Conservation (phyloP, 2,113 vertebrate genomes). For the Charadrius vociferus region DNA sequence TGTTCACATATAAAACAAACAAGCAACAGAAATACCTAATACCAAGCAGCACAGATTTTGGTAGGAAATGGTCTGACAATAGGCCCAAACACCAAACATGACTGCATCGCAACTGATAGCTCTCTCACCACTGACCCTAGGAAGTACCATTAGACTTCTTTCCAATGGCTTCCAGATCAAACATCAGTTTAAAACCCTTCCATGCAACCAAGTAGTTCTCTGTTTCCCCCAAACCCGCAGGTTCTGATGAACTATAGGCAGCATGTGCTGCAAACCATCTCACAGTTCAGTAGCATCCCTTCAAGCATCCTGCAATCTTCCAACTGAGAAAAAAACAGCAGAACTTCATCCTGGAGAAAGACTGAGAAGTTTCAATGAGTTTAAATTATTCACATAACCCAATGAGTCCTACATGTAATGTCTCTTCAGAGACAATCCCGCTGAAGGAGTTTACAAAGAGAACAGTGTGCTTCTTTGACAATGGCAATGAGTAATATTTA, state of each 20-base stretch:
- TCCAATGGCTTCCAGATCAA: not conserved
- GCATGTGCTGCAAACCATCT: not conserved
- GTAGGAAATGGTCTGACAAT: not conserved
- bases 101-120: not conserved
- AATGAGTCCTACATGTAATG: not conserved
- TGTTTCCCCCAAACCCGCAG: not conserved
- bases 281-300: not conserved
- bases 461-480: not conserved
- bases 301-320: not conserved
- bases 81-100: not conserved
- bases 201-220: not conserved
- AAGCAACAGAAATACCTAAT: not conserved
- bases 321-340: not conserved
- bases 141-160: not conserved
- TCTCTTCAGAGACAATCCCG: not conserved
- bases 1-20: not conserved
- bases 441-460: not conserved
- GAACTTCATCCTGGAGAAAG: not conserved
- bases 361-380: not conserved
- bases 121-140: not conserved
- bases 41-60: not conserved
- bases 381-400: not conserved
- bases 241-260: not conserved
- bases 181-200: not conserved
- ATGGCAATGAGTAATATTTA: not conserved